Evolutionary conservation across 2,797 vertebrate species (phyloP).

Genomic region (Erethizon dorsatum): DNA sequence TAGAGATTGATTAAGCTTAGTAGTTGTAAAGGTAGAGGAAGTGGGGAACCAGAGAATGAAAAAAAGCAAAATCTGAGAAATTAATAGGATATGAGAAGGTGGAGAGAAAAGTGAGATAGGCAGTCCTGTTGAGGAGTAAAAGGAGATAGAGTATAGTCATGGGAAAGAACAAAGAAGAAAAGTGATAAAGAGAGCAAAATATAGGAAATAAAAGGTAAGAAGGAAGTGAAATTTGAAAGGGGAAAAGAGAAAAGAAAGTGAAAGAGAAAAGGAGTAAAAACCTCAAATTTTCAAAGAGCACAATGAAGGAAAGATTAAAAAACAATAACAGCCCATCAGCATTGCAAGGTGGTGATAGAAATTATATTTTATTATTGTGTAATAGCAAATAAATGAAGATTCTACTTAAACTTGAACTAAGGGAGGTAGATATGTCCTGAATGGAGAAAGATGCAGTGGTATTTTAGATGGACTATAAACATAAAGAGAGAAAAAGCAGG

Average conservation of each 20-base stretch:
- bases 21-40: neutral
- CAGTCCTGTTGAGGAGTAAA: neutral
- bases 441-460: neutral
- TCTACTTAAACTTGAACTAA: neutral
- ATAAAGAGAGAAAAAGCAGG: neutral
- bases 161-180: neutral
- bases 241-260: neutral
- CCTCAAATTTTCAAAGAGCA: neutral
- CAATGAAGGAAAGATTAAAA: neutral
- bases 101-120: neutral
- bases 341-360: conserved; percentile 6
- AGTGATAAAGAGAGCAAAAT: neutral
- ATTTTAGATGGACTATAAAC: neutral
- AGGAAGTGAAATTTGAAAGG: neutral
- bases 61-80: neutral
- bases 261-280: neutral
- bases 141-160: neutral
- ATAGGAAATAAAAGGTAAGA: neutral
- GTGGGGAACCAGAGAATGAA: neutral
- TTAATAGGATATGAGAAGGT: neutral
- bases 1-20: neutral
- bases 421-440: conserved; percentile 2
- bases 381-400: conserved; percentile 40
- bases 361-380: conserved; percentile 10
- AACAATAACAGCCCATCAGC: neutral